Percentiles rank a stretch among this genome's conserved stretches.
These are phyloP conservation scores for Pollachius pollachius DNA, from an alignment of 2,113 vertebrate species.

Conservation along the genomic window DNA sequence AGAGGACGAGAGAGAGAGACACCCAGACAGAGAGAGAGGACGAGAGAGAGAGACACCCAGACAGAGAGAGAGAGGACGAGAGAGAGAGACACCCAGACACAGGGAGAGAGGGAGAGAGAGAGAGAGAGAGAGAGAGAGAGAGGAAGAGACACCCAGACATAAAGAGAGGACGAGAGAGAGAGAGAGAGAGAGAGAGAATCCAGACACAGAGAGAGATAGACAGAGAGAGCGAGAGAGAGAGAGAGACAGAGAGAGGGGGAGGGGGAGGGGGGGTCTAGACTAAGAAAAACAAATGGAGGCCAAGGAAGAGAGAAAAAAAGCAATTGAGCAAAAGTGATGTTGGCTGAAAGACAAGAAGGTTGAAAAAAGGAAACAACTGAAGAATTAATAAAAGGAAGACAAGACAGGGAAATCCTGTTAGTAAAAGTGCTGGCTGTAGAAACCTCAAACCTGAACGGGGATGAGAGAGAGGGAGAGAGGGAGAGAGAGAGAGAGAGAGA, in stretches of 20 bases:
- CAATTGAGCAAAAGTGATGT: no score
- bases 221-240: background rate
- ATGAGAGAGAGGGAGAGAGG: background rate
- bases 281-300: background rate
- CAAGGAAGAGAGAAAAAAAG: background rate
- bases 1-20: background rate
- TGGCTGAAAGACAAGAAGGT: no score
- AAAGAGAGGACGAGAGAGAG: background rate
- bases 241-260: conserved; percentile 4
- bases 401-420: no score
- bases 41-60: no score
- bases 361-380: no score
- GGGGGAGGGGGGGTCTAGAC: background rate
- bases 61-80: no score
- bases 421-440: no score
- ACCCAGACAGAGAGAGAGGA: no score
- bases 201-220: background rate
- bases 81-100: background rate
- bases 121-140: background rate
- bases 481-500: conserved; percentile 3
- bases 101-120: background rate
- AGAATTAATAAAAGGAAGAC: no score
- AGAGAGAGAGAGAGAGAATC: background rate
- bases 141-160: no score
- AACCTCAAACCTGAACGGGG: background rate